Conservation (phyloP, 2,113 vertebrate genomes). For the Oreochromis tanganicae region DNA sequence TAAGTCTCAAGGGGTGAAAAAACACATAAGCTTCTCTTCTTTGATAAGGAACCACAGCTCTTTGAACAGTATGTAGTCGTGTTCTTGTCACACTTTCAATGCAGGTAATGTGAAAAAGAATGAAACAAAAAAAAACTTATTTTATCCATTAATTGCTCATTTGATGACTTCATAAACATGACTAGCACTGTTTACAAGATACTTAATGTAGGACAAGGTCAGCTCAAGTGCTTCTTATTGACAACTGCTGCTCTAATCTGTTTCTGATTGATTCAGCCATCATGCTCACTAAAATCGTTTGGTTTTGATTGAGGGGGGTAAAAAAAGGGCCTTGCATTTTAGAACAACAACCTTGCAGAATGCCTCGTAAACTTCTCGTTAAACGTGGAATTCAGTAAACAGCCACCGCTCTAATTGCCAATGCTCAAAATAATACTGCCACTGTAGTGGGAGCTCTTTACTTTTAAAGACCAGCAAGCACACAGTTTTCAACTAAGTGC, state of each 20-base stretch:
- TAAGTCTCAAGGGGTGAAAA: background rate
- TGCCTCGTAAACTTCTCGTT: background rate
- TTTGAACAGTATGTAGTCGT: background rate
- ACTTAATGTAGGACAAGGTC: background rate
- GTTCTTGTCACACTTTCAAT: background rate
- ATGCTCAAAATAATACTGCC: constrained; percentile 3
- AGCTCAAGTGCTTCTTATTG: background rate
- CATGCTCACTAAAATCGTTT: background rate
- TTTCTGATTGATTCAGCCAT: background rate
- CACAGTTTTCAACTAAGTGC: background rate
- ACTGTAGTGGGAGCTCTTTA: constrained; percentile 1
- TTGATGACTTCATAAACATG: background rate
- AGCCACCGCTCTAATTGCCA: background rate
- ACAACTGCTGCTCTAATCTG: background rate
- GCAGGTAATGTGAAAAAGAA: background rate
- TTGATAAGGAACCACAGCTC: background rate
- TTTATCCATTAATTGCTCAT: background rate
- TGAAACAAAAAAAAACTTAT: background rate
- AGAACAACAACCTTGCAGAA: background rate
- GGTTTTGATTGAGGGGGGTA: background rate
- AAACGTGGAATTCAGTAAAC: constrained; percentile 29
- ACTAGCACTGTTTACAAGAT: background rate
- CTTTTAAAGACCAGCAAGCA: background rate
- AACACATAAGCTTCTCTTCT: background rate
- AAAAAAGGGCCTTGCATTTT: background rate